Evolutionary conservation across 2,888 invertebrate genomes (phyloP).

Genomic region (Phaonia tiefii): DNA sequence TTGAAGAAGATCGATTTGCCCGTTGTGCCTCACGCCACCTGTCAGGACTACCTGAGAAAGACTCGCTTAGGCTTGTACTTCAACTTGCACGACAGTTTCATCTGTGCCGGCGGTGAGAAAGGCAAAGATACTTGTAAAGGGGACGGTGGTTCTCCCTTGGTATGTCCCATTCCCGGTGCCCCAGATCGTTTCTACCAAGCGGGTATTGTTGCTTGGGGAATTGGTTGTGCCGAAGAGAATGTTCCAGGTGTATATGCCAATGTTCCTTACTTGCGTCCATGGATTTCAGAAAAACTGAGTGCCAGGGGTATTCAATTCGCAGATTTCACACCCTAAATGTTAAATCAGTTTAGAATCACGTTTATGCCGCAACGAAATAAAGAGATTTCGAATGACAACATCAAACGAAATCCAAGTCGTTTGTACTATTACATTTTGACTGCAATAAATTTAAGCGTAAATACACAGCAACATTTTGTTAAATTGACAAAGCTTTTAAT

Average conservation of each 20-base stretch:
- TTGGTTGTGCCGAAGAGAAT: constrained; percentile 86
- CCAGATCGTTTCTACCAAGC: constrained; percentile 74
- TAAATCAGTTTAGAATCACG: neutral
- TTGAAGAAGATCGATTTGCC: constrained; percentile 88
- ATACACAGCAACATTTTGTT: no score
- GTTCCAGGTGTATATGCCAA: constrained; percentile 89
- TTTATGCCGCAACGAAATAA: no score
- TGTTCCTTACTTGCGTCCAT: constrained; percentile 84
- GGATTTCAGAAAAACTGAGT: constrained; percentile 85
- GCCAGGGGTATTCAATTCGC: constrained; percentile 67
- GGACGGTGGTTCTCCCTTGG: constrained; percentile 91
- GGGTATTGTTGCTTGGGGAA: constrained; percentile 90
- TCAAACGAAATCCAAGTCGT: no score
- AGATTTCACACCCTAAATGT: constrained; percentile 71
- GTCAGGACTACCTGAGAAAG: constrained; percentile 82
- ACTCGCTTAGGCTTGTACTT: constrained; percentile 89
- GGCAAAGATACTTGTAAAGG: constrained; percentile 88
- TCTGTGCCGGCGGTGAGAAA: constrained; percentile 89
- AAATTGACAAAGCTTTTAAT: no score
- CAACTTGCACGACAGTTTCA: constrained; percentile 89
- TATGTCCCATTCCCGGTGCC: constrained; percentile 83
- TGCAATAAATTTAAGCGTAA: no score
- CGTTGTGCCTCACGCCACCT: constrained; percentile 82
- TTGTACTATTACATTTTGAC: no score
- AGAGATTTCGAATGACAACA: no score